Base-by-base conservation (phyloP, 2,113 vertebrate species). In the Recurvirostra avosetta region DNA sequence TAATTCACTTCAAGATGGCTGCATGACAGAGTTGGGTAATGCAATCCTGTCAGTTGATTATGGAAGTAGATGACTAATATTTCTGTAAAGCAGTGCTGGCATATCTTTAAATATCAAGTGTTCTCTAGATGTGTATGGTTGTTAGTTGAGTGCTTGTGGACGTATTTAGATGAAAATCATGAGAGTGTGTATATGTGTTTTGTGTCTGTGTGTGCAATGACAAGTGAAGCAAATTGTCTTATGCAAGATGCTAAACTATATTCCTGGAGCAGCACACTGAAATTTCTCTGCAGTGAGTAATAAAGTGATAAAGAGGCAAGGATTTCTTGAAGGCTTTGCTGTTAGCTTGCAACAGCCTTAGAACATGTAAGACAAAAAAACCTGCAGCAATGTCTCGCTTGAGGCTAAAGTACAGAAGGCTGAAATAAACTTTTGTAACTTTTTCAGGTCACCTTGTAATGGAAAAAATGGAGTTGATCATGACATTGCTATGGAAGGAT, bases 361-460 rank as follows among this genome's bases (percentile, higher is more conserved):
- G 61, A 59, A 43, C 15, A 89, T 53, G 8, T 52, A 68, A 90
- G 40, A 71, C 15, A 9, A 29, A 58, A 79, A 61, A 41, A 56
- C 20, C 21, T 76, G n/a, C 6, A 3, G 18, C 45, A 32, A 0
- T 34, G 12, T 75, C 36, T 91, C 38, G 52, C 14, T 47, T 70
- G 65, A 56, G 32, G 36, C 36, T 58, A 11, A 80, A 77, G 30
- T 62, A 40, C 5, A 2, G 34, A 83, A 94, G 29, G 25, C 62
- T 85, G 76, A 92, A 86, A 65, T 52, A 56, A 93, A 71, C 34
- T 90, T 88, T 76, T 96, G 45, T 88, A 65, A 96, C 45, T 92
- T 89, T 98, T 98, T 80, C 94, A 98, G 97, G 73, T 86, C n/a
- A 40, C 86, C 78, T 84, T 96, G 84, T 96, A 92, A 97, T 94